Percentiles rank a stretch among this genome's conserved stretches.
phyloP scores from a whole-genome alignment of 2,797 vertebrate species.

The Poecilia velifera region DNA sequence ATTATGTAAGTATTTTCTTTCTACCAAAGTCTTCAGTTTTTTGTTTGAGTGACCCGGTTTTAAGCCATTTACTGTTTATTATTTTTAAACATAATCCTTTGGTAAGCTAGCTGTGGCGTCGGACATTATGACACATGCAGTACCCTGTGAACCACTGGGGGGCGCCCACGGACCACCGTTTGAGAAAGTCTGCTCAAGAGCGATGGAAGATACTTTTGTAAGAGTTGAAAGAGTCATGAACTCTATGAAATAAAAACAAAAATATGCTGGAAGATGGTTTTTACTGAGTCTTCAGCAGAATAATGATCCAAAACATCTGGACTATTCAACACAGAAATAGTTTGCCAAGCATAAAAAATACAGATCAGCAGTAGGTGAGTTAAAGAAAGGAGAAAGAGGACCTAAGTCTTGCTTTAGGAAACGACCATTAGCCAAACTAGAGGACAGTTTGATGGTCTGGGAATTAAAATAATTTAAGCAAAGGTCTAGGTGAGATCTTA shows the following conservation, averaged over 20 bases:
- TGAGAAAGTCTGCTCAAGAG: too few species aligned
- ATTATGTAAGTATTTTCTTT: too few species aligned
- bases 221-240: neutral
- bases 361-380: neutral
- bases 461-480: neutral
- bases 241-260: neutral
- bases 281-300: neutral
- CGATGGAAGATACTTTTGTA: too few species aligned
- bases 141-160: too few species aligned
- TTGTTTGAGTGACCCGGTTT: too few species aligned
- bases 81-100: too few species aligned
- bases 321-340: neutral
- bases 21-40: too few species aligned
- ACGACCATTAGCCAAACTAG: too few species aligned
- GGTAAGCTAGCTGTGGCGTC: too few species aligned
- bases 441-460: neutral
- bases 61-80: too few species aligned
- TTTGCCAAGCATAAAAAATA: neutral
- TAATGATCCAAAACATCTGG: neutral
- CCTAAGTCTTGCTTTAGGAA: neutral
- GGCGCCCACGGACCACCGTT: too few species aligned
- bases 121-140: too few species aligned
- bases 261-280: neutral
- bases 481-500: neutral
- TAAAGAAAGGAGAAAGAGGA: neutral